phyloP scores from a whole-genome alignment of 2,888 invertebrate genomes.

The Cabera pusaria region DNA sequence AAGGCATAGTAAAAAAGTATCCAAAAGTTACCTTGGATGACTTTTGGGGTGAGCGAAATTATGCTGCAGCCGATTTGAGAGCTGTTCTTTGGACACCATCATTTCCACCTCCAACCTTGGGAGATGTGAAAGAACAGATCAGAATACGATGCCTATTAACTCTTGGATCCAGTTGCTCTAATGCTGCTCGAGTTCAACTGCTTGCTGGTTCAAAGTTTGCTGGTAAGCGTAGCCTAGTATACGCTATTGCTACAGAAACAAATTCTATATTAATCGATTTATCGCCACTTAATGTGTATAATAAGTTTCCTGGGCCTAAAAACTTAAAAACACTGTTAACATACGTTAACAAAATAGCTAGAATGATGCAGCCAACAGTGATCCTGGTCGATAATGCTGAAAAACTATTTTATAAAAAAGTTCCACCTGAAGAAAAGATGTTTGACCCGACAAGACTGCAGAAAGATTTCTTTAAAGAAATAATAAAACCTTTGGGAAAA shows the following conservation, averaged over 20 bases:
- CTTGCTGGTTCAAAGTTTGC: conserved; percentile 87
- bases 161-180: conserved; percentile 68
- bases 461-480: conserved; percentile 85
- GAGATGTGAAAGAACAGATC: conserved; percentile 84
- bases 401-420: conserved; percentile 86
- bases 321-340: conserved; percentile 86
- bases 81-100: conserved; percentile 64
- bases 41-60: conserved; percentile 87
- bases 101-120: conserved; percentile 80
- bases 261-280: conserved; percentile 90
- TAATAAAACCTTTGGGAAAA: conserved; percentile 86
- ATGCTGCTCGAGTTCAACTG: conserved; percentile 83
- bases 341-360: conserved; percentile 86
- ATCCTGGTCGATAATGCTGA: conserved; percentile 87
- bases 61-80: conserved; percentile 80
- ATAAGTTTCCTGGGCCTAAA: conserved; percentile 87
- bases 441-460: conserved; percentile 88
- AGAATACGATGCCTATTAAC: conserved; percentile 85
- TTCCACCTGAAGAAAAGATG: conserved; percentile 84
- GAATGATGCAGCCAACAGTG: conserved; percentile 88
- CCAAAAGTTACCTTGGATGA: conserved; percentile 83
- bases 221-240: conserved; percentile 88
- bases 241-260: conserved; percentile 89
- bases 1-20: conserved; percentile 87
- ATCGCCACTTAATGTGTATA: conserved; percentile 86